These are phyloP conservation scores for Listrodromus nycthemerus DNA, from an alignment of 2,888 invertebrate species.

Conservation along the genomic window DNA sequence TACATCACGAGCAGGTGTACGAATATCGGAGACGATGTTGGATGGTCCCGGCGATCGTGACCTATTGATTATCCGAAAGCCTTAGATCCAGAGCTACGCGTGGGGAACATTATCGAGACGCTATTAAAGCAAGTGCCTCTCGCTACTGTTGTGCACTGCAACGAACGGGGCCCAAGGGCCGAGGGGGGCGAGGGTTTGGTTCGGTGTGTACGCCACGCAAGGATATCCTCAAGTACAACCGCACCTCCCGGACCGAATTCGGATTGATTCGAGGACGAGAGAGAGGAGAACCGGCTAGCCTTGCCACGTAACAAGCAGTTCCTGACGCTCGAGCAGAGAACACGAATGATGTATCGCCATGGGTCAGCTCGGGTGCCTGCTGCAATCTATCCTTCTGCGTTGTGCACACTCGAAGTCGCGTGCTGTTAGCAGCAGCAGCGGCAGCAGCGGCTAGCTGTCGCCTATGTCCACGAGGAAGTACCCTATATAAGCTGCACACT, in stretches of 20 bases:
- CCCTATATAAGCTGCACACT: slow-evolving; percentile 14
- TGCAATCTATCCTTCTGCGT: slow-evolving; percentile 66
- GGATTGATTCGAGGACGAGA: slow-evolving; percentile 51
- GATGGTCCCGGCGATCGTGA: slow-evolving; percentile 55
- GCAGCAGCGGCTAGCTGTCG: slow-evolving; percentile 55
- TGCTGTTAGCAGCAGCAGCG: slow-evolving; percentile 56
- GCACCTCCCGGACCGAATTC: slow-evolving; percentile 39
- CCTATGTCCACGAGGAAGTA: slow-evolving; percentile 42
- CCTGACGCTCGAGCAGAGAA: slow-evolving; percentile 54
- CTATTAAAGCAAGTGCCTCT: slow-evolving; percentile 53
- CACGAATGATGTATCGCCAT: slow-evolving; percentile 64
- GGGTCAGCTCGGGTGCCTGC: slow-evolving; percentile 60
- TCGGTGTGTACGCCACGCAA: neutral
- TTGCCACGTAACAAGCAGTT: slow-evolving; percentile 56
- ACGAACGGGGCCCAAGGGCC: neutral
- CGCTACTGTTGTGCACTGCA: slow-evolving; percentile 21
- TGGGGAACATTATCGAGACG: slow-evolving; percentile 49
- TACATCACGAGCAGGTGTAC: slow-evolving; percentile 19
- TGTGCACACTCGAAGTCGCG: slow-evolving; percentile 58
- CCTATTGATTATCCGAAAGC: slow-evolving; percentile 57
- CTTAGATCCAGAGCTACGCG: slow-evolving; percentile 31
- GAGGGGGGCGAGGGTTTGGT: neutral
- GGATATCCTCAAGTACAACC: slow-evolving; percentile 28
- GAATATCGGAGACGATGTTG: slow-evolving; percentile 42
- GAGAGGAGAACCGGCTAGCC: slow-evolving; percentile 23